phyloP scores from a whole-genome alignment of 1,140 invertebrate species.

The Archegozetes longisetosus region DNA sequence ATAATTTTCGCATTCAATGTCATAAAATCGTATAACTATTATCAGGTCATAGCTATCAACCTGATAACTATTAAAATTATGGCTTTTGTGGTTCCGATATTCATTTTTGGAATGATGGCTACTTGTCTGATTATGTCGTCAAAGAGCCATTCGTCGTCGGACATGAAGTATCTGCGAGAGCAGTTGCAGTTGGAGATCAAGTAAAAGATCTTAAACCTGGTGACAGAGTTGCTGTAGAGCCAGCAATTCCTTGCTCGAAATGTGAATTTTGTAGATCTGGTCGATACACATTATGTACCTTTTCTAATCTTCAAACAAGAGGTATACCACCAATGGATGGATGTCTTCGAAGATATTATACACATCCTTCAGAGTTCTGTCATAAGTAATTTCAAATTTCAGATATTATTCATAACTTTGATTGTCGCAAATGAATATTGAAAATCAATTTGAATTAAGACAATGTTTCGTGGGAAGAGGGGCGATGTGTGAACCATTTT shows the following conservation, averaged over 20 bases:
- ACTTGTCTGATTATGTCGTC: slow-evolving; percentile 64
- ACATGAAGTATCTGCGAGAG: slow-evolving; percentile 65
- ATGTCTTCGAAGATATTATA: slow-evolving; percentile 20
- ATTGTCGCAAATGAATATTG: no score
- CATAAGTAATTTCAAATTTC: slow-evolving; percentile 21
- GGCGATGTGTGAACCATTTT: slow-evolving; percentile 75
- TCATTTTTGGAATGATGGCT: slow-evolving; percentile 65
- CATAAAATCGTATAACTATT: no score
- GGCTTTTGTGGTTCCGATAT: slow-evolving; percentile 94
- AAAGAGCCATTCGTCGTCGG: slow-evolving; percentile 71
- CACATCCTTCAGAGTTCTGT: slow-evolving; percentile 22
- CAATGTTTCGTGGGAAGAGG: slow-evolving; percentile 35
- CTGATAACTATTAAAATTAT: no score
- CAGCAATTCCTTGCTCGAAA: slow-evolving; percentile 64
- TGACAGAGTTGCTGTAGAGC: slow-evolving; percentile 82
- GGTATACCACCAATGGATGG: slow-evolving; percentile 37
- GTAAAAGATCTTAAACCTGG: slow-evolving; percentile 57
- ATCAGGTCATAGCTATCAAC: no score
- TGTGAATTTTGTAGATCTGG: slow-evolving; percentile 74
- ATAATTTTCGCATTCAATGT: no score
- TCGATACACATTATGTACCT: slow-evolving; percentile 82
- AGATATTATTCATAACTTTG: not conserved
- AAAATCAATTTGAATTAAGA: not conserved
- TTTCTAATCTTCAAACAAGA: slow-evolving; percentile 72
- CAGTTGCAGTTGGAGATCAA: slow-evolving; percentile 48